A percentile compares a stretch with the other conserved stretches of the same genome.
These are phyloP conservation scores for Aphodius granarius DNA, from an alignment of 2,888 invertebrate genomes.

Conservation along the genomic window DNA sequence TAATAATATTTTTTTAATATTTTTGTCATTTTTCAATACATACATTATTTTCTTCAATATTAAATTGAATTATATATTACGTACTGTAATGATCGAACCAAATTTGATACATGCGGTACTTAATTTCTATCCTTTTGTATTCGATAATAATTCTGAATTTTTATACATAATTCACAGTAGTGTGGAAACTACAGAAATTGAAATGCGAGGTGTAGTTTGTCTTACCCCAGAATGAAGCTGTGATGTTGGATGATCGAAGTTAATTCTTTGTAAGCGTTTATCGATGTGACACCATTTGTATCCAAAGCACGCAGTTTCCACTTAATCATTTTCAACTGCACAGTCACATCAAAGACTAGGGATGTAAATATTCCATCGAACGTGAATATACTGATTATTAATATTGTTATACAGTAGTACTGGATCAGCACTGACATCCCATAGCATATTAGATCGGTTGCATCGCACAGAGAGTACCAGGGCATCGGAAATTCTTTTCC, in stretches of 20 bases:
- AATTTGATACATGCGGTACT: too few relatives aligned
- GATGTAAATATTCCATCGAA: background rate
- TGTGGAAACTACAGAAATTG: too few relatives aligned
- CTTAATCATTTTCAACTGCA: background rate
- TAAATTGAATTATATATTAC: too few relatives aligned
- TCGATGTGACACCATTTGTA: background rate
- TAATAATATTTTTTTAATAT: too few relatives aligned
- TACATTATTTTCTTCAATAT: too few relatives aligned
- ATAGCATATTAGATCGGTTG: background rate
- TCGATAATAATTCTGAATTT: too few relatives aligned
- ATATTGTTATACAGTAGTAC: background rate
- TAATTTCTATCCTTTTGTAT: too few relatives aligned
- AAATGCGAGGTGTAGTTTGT: too few relatives aligned
- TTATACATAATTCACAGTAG: too few relatives aligned
- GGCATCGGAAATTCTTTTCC: background rate
- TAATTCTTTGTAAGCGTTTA: background rate
- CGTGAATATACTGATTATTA: background rate
- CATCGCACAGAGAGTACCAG: background rate
- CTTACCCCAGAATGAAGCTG: background rate
- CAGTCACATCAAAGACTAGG: background rate
- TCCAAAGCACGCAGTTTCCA: background rate
- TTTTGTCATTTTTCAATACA: too few relatives aligned
- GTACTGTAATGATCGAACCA: too few relatives aligned
- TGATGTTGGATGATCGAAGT: background rate
- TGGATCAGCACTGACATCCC: background rate